Percentiles rank a stretch among this genome's conserved stretches.
Evolutionary conservation across 2,797 vertebrate genomes (phyloP).

Genomic region (Phrynocephalus guinanensis): DNA sequence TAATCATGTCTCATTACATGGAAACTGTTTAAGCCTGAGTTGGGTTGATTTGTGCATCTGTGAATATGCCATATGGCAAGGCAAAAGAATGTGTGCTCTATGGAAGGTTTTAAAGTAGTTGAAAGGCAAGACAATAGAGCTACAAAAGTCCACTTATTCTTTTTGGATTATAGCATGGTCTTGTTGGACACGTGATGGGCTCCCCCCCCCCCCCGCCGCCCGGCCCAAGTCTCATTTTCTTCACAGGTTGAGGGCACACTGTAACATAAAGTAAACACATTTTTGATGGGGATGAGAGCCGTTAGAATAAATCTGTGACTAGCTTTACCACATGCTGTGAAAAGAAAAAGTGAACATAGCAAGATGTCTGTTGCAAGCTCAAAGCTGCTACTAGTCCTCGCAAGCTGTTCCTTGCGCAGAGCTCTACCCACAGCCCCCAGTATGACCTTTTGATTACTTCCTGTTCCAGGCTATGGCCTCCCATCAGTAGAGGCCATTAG

Average conservation of each 20-base stretch:
- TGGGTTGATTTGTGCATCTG: background rate
- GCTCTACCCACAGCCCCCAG: slow-evolving; percentile 25
- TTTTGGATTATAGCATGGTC: background rate
- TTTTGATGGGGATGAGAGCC: background rate
- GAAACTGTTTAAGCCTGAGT: background rate
- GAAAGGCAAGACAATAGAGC: background rate
- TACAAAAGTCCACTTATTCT: background rate
- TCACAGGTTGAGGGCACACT: background rate
- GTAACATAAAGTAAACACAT: background rate
- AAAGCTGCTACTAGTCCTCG: background rate
- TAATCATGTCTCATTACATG: slow-evolving; percentile 8
- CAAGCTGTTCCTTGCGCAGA: background rate
- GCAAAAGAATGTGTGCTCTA: background rate
- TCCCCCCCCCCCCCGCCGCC: too few relatives aligned
- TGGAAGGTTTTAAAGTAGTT: background rate
- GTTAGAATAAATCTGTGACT: background rate
- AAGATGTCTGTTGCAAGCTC: background rate
- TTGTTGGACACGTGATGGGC: background rate
- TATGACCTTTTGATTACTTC: slow-evolving; percentile 33
- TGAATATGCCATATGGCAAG: background rate
- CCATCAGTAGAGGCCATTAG: slow-evolving; percentile 16
- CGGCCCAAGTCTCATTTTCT: background rate
- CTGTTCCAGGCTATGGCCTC: slow-evolving; percentile 8
- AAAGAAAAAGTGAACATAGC: background rate
- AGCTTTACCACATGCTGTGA: background rate